Conservation (phyloP, 1,140 invertebrate genomes). For the Helicoverpa armigera region DNA sequence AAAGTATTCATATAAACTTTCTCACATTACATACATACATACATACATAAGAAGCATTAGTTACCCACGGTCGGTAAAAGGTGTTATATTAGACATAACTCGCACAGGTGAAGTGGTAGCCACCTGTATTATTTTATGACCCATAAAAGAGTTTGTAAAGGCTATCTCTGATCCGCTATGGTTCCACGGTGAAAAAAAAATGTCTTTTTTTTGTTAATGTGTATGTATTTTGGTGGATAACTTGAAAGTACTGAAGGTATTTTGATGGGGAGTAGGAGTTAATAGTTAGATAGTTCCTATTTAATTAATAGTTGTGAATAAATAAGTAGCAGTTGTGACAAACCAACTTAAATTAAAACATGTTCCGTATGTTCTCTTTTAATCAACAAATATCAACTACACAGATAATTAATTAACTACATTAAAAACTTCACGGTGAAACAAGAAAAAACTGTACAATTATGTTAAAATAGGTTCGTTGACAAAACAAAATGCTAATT, state of each 20-base stretch:
- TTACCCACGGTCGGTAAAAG: conserved; percentile 8
- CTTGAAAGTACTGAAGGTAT: conserved; percentile 4
- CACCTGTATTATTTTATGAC: conserved; percentile 38
- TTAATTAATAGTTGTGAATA: no score
- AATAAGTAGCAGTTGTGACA: no score
- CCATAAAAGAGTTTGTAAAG: conserved; percentile 37
- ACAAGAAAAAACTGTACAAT: neutral
- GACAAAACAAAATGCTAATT: conserved; percentile 39
- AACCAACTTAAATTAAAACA: no score
- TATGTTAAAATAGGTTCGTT: neutral
- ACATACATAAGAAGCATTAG: no score
- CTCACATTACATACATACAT: no score
- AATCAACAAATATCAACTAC: no score
- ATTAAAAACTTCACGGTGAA: neutral
- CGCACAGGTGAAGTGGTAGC: conserved; percentile 11
- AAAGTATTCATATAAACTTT: no score
- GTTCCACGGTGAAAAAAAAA: neutral
- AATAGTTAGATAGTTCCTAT: no score
- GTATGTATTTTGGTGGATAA: conserved; percentile 4
- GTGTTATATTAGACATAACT: conserved; percentile 28
- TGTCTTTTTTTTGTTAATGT: conserved; percentile 7
- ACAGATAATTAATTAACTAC: no score
- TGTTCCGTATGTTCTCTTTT: no score
- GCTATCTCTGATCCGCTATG: conserved; percentile 34
- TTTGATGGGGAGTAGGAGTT: neutral